A percentile compares a stretch with the other conserved stretches of the same genome.
These are phyloP conservation scores for Hypomesus transpacificus DNA, from an alignment of 2,113 vertebrate genomes.

Conservation along the genomic window DNA sequence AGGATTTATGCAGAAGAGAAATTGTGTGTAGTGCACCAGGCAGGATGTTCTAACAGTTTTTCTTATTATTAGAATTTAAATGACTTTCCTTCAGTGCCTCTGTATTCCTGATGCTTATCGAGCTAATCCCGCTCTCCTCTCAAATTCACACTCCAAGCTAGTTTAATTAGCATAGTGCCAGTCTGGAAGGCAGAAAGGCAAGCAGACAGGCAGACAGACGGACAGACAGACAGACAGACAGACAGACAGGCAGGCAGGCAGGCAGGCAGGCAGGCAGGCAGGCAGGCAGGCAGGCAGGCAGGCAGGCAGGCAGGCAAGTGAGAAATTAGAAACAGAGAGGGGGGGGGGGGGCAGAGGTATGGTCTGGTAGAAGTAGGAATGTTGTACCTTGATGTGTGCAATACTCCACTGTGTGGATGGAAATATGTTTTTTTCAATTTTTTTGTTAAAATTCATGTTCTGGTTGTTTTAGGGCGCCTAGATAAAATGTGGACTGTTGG, in stretches of 20 bases:
- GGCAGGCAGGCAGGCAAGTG: conserved; percentile 4
- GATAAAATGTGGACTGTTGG: neutral
- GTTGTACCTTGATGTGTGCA: conserved; percentile 35
- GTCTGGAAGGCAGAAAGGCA: conserved; percentile 49
- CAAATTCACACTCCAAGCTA: conserved; percentile 73
- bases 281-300: conserved; percentile 29
- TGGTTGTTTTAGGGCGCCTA: neutral
- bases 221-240: conserved; percentile 9
- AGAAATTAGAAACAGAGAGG: no score
- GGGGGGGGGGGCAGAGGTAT: no score
- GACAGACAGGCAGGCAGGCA: conserved; percentile 36
- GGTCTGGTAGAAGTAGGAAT: no score
- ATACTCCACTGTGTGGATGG: conserved; percentile 55
- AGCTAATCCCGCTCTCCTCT: conserved; percentile 77
- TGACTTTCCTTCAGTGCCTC: conserved; percentile 75
- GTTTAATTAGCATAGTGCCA: conserved; percentile 79
- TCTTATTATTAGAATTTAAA: conserved; percentile 80
- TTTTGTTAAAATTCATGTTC: conserved; percentile 44
- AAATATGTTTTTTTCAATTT: neutral
- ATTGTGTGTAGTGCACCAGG: conserved; percentile 71
- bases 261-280: conserved; percentile 59
- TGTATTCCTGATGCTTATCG: conserved; percentile 78
- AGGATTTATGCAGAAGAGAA: conserved; percentile 73
- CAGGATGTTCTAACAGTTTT: conserved; percentile 76
- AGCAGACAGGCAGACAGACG: conserved; percentile 11